Conservation (phyloP, 2,797 vertebrate species). For the Craterocephalus amniculus region DNA sequence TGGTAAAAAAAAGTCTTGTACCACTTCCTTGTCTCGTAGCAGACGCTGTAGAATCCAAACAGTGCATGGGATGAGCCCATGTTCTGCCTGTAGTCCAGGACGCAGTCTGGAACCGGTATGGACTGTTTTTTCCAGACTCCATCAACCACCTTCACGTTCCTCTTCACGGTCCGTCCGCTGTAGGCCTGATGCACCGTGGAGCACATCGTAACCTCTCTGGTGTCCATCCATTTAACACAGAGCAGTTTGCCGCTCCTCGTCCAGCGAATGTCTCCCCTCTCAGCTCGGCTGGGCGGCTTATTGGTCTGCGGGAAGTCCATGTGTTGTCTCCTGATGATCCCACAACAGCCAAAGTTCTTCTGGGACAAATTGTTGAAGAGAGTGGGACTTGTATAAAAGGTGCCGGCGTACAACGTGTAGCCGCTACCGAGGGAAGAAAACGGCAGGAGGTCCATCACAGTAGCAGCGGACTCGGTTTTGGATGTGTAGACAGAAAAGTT, state of each 20-base stretch:
- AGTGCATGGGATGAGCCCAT: slow-evolving; percentile 2
- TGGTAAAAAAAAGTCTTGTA: slow-evolving; percentile 23
- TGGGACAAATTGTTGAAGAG: slow-evolving; percentile 2
- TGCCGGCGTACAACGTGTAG: background rate
- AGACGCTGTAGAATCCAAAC: background rate
- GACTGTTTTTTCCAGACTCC: background rate
- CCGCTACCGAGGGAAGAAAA: background rate
- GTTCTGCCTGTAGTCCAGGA: slow-evolving; percentile 2
- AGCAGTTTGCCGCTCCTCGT: background rate
- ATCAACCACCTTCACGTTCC: background rate
- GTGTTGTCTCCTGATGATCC: slow-evolving; percentile 9
- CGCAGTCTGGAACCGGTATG: background rate
- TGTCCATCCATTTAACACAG: slow-evolving; percentile 26
- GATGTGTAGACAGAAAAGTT: slow-evolving; percentile 22
- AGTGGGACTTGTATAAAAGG: slow-evolving; percentile 8
- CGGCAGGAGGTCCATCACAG: background rate
- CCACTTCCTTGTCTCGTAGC: slow-evolving; percentile 7
- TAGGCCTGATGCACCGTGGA: slow-evolving; percentile 4
- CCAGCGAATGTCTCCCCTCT: slow-evolving; percentile 5
- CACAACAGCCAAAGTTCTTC: slow-evolving; percentile 13
- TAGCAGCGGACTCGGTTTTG: background rate
- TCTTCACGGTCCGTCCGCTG: slow-evolving; percentile 2
- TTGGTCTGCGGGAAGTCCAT: slow-evolving; percentile 12
- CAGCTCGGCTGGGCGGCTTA: slow-evolving; percentile 20
- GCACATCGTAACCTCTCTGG: slow-evolving; percentile 1